Base-by-base conservation (phyloP, 2,888 invertebrate species). In the Drosophila conformis region DNA sequence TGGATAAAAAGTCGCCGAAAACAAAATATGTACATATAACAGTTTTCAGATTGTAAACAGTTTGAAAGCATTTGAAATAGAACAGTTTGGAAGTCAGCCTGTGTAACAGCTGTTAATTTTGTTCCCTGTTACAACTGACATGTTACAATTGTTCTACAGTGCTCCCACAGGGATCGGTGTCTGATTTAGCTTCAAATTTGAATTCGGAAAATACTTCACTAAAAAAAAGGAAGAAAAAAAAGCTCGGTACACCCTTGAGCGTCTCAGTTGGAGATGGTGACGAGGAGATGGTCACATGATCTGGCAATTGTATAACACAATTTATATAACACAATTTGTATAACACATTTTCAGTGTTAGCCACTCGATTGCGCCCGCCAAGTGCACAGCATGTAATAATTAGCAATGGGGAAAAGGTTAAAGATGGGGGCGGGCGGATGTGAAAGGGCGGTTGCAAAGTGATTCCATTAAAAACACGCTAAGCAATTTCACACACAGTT, bases 401-500 rank as follows among this genome's bases (percentile, higher is more conserved):
- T 40, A 21, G 40, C 27, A 21, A 5, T 10, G 13, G 11, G 38
- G 21, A 27, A 67, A 67, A 7, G 6, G 13, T n/a, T 29, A 11
- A 25, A 15, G 29, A 15, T 10, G 18, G 46, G 18, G 11, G 10
- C 8, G 21, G n/a, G 48, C 1, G 2, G 25, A 4, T 2, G 18
- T 3, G 25, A 11, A 5, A 25, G 8, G 46, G 27, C 25, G 56
- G 2, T 46, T 27, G 29, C n/a, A 31, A 31, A 46, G 42, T 54
- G 59, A 54, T 42, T 72, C 21, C 69, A 65, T 62, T 78, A 4
- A 54, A 66, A 69, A 36, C 53, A 31, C 64, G 60, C 78, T 81
- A 83, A 87, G 52, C 75, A 75, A 69, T 81, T 76, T 70, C 54
- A 73, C 67, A 83, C 67, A 82, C 67, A 60, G 71, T 76, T 82